Evolutionary conservation across 2,888 invertebrate genomes (phyloP), one percentile per base, ranked within the genome.

Genomic region (Noctuana brunneofusca): DNA sequence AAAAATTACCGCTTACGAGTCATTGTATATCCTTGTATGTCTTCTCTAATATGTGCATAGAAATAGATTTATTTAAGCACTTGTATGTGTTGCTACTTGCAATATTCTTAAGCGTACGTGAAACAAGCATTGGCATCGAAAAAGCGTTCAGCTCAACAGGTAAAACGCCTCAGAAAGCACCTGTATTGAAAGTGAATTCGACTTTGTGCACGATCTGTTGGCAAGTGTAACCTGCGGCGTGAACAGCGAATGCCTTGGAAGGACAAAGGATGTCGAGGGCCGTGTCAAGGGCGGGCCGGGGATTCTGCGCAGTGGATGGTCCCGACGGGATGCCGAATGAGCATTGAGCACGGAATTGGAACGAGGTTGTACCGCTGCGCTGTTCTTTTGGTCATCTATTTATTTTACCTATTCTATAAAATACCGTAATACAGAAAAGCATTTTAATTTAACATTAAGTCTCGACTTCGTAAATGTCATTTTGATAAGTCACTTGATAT

Each of bases 221-320:
- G 18, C 46, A 60, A 55, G 20, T 35, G 12, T 38, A 27, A 55
- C 24, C 50, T 46, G 60, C 18, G 65, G 59, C 18, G 53, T 46
- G 63, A 65, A 56, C 56, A 48, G 58, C 64, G 48, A 65, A 63
- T 60, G 65, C 63, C 58, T 55, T 64, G 71, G 72, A 82, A 86
- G 89, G 84, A 88, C 84, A 84, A 84, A 87, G 84, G 82, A 85
- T 73, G 80, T 81, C 79, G 78, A 66, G 69, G 70, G 75, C 67
- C 66, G 64, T 73, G 90, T 89, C 90, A 90, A 91, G 90, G 90
- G 75, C 84, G 80, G 87, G 90, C 75, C 89, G 76, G 75, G 80
- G 89, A 89, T 86, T 89, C 89, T 89, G 89, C 90, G 90, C 90
- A 89, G 74, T 74, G 50, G 53, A 57, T 62, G 60, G 49, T 64